Evolutionary conservation across 64 coral and sea anemone species (phyloP).

Genomic region (Pocillopora damicornis): DNA sequence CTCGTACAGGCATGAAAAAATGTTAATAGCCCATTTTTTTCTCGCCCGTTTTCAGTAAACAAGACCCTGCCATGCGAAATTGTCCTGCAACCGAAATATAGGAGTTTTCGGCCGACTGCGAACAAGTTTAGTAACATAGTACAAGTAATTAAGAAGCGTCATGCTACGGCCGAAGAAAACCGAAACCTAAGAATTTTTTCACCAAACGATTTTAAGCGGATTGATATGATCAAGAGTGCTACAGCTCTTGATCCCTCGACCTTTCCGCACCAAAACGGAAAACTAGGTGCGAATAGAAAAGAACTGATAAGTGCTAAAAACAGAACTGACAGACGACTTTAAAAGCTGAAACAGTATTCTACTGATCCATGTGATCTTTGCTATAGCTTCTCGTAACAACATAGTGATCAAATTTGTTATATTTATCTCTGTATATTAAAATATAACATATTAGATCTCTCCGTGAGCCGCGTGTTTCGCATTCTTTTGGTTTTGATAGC

Average conservation of each 20-base stretch:
- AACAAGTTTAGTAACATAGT: background rate
- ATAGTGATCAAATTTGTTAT: background rate
- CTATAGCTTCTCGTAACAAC: background rate
- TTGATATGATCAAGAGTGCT: background rate
- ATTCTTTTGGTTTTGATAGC: background rate
- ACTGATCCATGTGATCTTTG: background rate
- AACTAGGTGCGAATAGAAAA: background rate
- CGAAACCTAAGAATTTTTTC: background rate
- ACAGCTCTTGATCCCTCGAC: background rate
- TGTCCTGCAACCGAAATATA: too few relatives aligned
- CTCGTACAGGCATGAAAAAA: too few relatives aligned
- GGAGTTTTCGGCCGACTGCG: background rate
- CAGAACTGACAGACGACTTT: background rate
- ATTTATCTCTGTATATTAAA: background rate
- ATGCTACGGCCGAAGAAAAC: background rate
- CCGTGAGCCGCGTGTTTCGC: slow-evolving; percentile 8
- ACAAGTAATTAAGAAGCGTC: background rate
- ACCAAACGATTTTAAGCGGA: background rate
- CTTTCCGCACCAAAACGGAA: background rate
- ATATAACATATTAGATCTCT: slow-evolving; percentile 1
- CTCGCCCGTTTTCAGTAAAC: too few relatives aligned
- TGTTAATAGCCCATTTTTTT: too few relatives aligned
- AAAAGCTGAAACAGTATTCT: background rate
- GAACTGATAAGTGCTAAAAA: background rate
- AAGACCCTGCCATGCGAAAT: too few relatives aligned